phyloP scores from a whole-genome alignment of 1,140 invertebrate species.

The Homalodisca vitripennis region DNA sequence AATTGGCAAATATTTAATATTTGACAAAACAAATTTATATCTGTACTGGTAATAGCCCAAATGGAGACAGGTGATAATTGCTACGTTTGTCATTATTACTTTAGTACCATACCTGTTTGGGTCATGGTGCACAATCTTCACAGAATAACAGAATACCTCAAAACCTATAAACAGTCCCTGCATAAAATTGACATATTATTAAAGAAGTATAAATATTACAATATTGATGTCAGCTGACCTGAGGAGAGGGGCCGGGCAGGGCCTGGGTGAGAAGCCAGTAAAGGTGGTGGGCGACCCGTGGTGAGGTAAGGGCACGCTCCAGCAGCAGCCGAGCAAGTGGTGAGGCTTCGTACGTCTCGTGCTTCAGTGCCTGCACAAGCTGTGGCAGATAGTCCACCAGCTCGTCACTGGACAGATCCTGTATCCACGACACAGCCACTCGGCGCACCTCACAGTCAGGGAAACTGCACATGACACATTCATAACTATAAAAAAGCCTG shows the following conservation, averaged over 20 bases:
- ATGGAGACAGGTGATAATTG: too few relatives aligned
- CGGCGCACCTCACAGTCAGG: slow-evolving; percentile 85
- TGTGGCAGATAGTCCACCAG: slow-evolving; percentile 91
- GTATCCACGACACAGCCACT: slow-evolving; percentile 80
- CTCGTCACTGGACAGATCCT: slow-evolving; percentile 78
- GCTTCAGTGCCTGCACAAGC: slow-evolving; percentile 89
- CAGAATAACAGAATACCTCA: too few relatives aligned
- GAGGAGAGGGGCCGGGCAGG: slow-evolving; percentile 68
- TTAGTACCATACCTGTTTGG: too few relatives aligned
- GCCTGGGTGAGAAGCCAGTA: slow-evolving; percentile 91
- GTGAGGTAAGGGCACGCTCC: slow-evolving; percentile 78
- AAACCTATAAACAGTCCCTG: too few relatives aligned
- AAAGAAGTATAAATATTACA: too few relatives aligned
- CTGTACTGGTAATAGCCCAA: too few relatives aligned
- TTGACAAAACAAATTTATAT: too few relatives aligned
- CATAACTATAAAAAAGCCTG: slow-evolving; percentile 15
- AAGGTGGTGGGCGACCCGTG: slow-evolving; percentile 88
- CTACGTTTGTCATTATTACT: too few relatives aligned
- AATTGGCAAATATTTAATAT: too few relatives aligned
- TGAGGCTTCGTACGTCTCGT: slow-evolving; percentile 90
- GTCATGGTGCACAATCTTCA: too few relatives aligned
- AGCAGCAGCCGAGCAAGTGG: slow-evolving; percentile 80
- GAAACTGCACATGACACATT: slow-evolving; percentile 66
- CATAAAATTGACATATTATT: too few relatives aligned
- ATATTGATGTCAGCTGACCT: slow-evolving; percentile 47